Percentiles rank a stretch among this genome's conserved stretches.
Evolutionary conservation across 2,888 invertebrate genomes (phyloP).

Genomic region (Scaptodrosophila latifasciaeformis): DNA sequence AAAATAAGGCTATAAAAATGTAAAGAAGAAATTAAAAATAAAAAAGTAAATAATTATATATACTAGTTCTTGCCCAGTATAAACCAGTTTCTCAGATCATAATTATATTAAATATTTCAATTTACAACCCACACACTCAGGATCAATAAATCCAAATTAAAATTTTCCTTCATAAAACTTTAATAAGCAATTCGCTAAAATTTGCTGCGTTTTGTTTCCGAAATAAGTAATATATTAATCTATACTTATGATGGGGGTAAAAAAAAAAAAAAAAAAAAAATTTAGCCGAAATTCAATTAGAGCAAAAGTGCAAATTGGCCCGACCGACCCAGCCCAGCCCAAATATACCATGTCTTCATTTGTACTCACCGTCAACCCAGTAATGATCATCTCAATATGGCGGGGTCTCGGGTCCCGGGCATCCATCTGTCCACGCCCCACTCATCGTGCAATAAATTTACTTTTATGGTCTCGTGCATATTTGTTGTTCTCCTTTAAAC

Average conservation of each 20-base stretch:
- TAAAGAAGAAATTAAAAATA: background rate
- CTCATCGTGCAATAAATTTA: conserved; percentile 43
- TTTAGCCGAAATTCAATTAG: conserved; percentile 54
- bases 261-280: background rate
- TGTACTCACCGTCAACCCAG: no score
- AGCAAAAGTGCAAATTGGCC: conserved; percentile 51
- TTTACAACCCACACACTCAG: conserved; percentile 14
- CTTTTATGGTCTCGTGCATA: conserved; percentile 28
- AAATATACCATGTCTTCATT: conserved; percentile 42
- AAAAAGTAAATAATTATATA: no score
- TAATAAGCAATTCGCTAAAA: background rate
- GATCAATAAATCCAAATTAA: conserved; percentile 27
- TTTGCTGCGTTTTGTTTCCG: no score
- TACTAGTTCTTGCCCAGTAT: no score
- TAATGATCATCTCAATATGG: background rate
- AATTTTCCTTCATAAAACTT: conserved; percentile 18
- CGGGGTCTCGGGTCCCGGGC: background rate
- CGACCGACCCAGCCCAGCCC: conserved; percentile 17
- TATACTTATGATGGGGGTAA: no score
- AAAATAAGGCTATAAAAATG: conserved; percentile 18
- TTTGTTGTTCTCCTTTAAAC: background rate
- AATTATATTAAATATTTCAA: no score
- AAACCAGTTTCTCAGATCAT: no score
- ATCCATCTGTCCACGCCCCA: background rate
- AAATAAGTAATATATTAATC: no score